Evolutionary conservation across 1,140 invertebrate genomes (phyloP).

Genomic region (Diprion similis): DNA sequence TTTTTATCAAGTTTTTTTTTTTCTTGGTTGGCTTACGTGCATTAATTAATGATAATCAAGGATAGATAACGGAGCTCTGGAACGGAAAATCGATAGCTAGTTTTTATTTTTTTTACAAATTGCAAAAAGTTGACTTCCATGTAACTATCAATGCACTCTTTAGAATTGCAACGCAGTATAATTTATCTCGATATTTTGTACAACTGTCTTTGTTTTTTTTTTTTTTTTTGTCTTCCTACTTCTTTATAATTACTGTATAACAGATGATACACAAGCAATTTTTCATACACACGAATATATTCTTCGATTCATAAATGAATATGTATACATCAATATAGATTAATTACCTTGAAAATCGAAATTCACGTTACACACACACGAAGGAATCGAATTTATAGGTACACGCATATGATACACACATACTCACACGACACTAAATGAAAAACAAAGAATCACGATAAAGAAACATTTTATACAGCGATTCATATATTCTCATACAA

Average conservation of each 20-base stretch:
- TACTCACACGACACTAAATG: no score
- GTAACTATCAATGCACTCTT: conserved; percentile 52
- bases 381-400: neutral
- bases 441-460: no score
- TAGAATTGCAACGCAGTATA: conserved; percentile 52
- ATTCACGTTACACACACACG: neutral
- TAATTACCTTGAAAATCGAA: no score
- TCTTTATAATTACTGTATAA: neutral
- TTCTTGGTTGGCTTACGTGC: no score
- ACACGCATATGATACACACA: no score
- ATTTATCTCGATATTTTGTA: conserved; percentile 50
- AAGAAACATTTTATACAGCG: no score
- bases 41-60: no score
- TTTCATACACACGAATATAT: neutral
- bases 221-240: neutral
- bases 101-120: neutral
- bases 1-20: no score
- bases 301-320: neutral
- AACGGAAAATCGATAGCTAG: neutral
- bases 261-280: conserved; percentile 20
- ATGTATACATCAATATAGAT: neutral
- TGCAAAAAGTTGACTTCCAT: neutral
- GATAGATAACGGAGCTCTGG: no score
- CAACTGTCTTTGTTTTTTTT: conserved; percentile 34
- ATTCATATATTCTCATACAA: no score